Base-by-base conservation (phyloP, 2,888 invertebrate genomes). In the Sarcophaga caerulescens region DNA sequence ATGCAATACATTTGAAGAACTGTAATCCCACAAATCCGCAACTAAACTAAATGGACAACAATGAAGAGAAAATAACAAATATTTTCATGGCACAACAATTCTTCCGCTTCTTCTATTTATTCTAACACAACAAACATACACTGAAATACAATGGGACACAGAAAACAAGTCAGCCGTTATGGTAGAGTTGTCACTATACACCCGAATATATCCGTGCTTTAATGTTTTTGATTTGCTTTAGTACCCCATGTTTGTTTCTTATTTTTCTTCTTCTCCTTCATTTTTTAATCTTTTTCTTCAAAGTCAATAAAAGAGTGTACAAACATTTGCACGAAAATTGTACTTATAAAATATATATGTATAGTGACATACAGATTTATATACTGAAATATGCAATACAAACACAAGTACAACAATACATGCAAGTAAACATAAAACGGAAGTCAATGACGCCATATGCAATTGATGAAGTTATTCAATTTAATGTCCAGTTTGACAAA, bases 391-490 rank as follows among this genome's bases (percentile, higher is more conserved):
- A 10, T 52, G 0, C 52, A 17, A 5, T 17, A 52, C 52, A 52
- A 17, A 52, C 17, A 52, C 5, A 52, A 4, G 5, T 52, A 17
- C 52, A 52, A 1, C 12, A 52, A 52, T 17, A 14, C 17, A 52
- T 17, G 12, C 52, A 17, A 52, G 17, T 52, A 52, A 76, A 70
- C 45, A 71, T 70, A 70, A 76, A 81, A 65, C 63, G 78, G 74
- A 86, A 84, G 78, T 86, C 77, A 78, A 81, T 79, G 81, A 84
- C 81, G 86, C 81, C 84, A 86, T 84, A 86, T 84, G 84, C 86
- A 81, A 79, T 77, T 86, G 86, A 86, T 84, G 81, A 84, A 86
- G 84, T 84, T 86, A 81, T 84, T 81, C 84, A 86, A 86, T 84
- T 86, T 81, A 45, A 86, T 78, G 74, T 84, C 77, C 80, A 60